Evolutionary conservation across 2,888 invertebrate genomes (phyloP).

Genomic region (Beris morrisii): DNA sequence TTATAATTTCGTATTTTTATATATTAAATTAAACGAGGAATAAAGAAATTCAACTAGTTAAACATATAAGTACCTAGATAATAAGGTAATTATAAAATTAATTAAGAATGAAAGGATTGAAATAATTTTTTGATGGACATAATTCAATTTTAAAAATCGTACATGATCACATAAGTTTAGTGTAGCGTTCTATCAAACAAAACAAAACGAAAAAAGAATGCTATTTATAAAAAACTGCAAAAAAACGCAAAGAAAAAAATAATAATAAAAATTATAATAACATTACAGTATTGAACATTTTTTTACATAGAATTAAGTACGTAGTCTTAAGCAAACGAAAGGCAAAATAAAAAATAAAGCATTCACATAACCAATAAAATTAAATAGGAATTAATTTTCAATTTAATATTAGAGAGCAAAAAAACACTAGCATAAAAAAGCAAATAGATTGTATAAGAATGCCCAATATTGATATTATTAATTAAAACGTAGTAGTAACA

Average conservation of each 20-base stretch:
- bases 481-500: constrained; percentile 7
- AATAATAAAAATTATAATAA: constrained; percentile 7
- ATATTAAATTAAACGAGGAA: constrained; percentile 3
- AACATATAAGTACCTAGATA: background rate
- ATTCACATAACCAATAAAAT: constrained; percentile 3
- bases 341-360: constrained; percentile 2
- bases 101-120: too few species aligned
- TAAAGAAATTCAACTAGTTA: background rate
- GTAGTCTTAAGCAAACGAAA: constrained; percentile 12
- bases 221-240: background rate
- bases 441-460: constrained; percentile 9
- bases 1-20: constrained; percentile 8
- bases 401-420: constrained; percentile 5
- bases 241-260: constrained; percentile 1
- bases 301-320: constrained; percentile 29
- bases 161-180: constrained; percentile 23
- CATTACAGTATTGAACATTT: constrained; percentile 37
- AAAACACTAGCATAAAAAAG: constrained; percentile 2
- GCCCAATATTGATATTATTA: constrained; percentile 31
- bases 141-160: constrained; percentile 7
- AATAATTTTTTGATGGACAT: too few species aligned
- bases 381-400: constrained; percentile 19
- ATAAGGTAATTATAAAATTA: background rate
- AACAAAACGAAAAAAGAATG: too few species aligned
- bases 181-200: constrained; percentile 9